phyloP scores from a whole-genome alignment of 92 coral and sea anemone species.

The Plumapathes pennacea region DNA sequence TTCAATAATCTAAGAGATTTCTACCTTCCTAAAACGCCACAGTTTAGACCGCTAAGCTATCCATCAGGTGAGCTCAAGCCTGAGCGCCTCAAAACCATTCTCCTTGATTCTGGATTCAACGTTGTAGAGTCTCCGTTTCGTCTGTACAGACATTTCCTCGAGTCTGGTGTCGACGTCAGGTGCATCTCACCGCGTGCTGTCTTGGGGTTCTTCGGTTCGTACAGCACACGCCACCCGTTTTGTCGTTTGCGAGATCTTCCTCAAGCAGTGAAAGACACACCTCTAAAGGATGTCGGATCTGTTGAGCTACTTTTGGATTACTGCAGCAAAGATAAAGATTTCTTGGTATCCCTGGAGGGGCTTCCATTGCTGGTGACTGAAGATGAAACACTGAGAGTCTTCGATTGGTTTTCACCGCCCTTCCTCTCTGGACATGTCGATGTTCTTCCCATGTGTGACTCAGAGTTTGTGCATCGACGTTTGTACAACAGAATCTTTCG shows the following conservation, averaged over 20 bases:
- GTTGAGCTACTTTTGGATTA: constrained; percentile 40
- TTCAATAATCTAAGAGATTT: constrained; percentile 31
- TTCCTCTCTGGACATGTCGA: constrained; percentile 47
- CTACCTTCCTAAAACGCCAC: not conserved
- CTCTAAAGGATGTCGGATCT: constrained; percentile 6
- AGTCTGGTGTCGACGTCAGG: constrained; percentile 23
- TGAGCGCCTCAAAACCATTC: constrained; percentile 9
- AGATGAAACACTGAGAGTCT: constrained; percentile 52
- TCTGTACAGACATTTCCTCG: constrained; percentile 14
- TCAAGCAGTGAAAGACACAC: constrained; percentile 20
- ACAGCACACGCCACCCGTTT: constrained; percentile 1
- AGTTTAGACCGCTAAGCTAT: not conserved
- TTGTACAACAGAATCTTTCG: not conserved
- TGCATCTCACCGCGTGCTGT: constrained; percentile 30
- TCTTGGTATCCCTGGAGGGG: constrained; percentile 57
- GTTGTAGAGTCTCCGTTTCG: constrained; percentile 44
- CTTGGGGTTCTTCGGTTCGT: constrained; percentile 43
- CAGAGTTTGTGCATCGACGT: constrained; percentile 39
- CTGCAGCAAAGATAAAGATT: constrained; percentile 44
- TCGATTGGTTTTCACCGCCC: constrained; percentile 21
- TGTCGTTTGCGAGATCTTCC: constrained; percentile 47
- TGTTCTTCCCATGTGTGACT: constrained; percentile 48
- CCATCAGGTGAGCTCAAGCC: not conserved
- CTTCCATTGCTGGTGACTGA: constrained; percentile 83
- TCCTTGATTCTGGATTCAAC: constrained; percentile 62